phyloP scores from a whole-genome alignment of 2,888 invertebrate species.

The Bellardia pandia region DNA sequence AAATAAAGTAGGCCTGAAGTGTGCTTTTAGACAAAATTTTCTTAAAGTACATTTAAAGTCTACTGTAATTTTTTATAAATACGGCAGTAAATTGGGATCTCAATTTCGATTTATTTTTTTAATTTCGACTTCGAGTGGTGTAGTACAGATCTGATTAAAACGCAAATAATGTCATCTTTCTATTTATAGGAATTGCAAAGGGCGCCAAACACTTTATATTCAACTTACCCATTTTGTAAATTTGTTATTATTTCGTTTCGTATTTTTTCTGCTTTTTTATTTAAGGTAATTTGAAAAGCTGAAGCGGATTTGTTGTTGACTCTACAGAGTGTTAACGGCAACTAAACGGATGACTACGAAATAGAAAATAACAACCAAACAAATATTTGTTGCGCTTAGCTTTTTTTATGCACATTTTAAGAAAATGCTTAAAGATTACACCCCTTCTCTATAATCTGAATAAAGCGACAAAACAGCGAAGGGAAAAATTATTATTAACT shows the following conservation, averaged over 20 bases:
- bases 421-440: constrained; percentile 44
- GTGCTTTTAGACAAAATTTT: no score
- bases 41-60: no score
- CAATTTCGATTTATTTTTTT: no score
- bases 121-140: no score
- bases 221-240: constrained; percentile 43
- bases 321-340: constrained; percentile 52
- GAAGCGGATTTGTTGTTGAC: constrained; percentile 36
- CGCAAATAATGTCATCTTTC: no score
- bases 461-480: constrained; percentile 14
- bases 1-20: no score
- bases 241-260: not conserved
- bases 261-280: not conserved
- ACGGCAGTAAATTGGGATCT: no score
- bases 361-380: constrained; percentile 26
- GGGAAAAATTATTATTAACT: constrained; percentile 22
- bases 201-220: constrained; percentile 21
- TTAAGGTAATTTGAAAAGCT: not conserved
- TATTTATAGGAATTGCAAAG: not conserved
- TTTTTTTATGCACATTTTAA: constrained; percentile 33
- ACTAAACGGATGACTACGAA: constrained; percentile 58
- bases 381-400: constrained; percentile 3
- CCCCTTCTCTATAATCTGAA: constrained; percentile 3
- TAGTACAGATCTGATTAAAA: no score
- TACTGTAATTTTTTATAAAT: no score